These are phyloP conservation scores for Nothocercus nigrocapillus DNA, from an alignment of 2,113 vertebrate genomes.

Conservation along the genomic window DNA sequence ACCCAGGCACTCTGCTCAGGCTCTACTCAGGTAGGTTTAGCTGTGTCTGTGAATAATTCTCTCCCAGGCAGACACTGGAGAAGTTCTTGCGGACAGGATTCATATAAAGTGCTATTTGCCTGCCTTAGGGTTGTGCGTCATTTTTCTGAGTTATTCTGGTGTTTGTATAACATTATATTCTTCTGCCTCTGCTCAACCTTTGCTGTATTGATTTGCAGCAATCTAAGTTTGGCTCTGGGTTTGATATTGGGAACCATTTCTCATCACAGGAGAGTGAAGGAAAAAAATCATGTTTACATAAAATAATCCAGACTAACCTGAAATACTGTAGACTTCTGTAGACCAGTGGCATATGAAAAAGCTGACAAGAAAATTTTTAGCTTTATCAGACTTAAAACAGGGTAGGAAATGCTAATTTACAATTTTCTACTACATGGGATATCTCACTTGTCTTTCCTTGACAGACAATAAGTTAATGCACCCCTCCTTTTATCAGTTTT, in stretches of 20 bases:
- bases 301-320: neutral
- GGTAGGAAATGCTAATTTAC: neutral
- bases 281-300: neutral
- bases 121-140: neutral
- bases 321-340: neutral
- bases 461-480: neutral
- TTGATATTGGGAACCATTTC: neutral
- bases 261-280: neutral
- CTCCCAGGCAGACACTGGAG: neutral
- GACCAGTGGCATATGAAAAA: neutral
- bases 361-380: neutral
- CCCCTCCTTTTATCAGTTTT: neutral
- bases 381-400: neutral
- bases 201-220: conserved; percentile 1
- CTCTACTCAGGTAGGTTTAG: neutral
- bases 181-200: neutral
- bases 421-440: neutral
- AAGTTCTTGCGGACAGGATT: neutral
- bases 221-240: neutral
- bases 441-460: neutral
- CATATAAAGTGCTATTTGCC: neutral
- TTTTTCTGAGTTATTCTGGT: conserved; percentile 26
- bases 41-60: neutral
- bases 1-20: neutral
- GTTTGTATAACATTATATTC: neutral